Percentiles rank a stretch among this genome's conserved stretches.
Evolutionary conservation across 2,888 invertebrate genomes (phyloP).

Genomic region (Acleris sparsana): DNA sequence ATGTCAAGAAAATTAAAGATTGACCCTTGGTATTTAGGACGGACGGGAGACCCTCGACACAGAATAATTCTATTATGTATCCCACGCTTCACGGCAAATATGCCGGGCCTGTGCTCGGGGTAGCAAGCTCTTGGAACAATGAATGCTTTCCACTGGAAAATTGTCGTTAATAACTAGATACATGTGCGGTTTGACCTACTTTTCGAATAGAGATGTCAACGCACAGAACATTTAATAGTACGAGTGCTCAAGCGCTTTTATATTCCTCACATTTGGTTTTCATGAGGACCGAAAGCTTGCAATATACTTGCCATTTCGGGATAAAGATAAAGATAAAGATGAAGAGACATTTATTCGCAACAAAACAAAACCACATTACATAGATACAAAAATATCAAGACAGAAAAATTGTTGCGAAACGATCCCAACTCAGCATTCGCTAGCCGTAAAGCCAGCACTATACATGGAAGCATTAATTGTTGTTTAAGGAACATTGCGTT

Average conservation of each 20-base stretch:
- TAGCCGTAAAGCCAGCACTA: no score
- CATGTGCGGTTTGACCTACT: conserved; percentile 9
- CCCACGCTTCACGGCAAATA: conserved; percentile 6
- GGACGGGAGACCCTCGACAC: conserved; percentile 2
- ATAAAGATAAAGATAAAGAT: no score
- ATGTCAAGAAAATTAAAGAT: conserved; percentile 1
- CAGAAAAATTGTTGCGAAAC: no score
- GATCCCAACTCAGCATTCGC: no score
- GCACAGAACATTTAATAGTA: no score
- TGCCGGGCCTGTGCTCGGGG: neutral
- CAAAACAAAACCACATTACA: no score
- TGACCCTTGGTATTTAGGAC: conserved; percentile 15
- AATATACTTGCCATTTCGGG: no score
- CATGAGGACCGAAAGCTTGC: conserved; percentile 7
- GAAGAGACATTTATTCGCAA: no score
- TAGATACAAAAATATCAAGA: no score
- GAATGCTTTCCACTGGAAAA: neutral
- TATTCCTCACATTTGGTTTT: conserved; percentile 9
- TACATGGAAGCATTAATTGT: no score
- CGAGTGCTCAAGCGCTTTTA: neutral
- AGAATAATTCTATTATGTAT: conserved; percentile 23
- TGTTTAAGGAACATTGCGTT: no score
- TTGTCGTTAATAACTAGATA: neutral
- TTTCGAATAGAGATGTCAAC: neutral
- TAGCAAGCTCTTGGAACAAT: neutral